phyloP scores from a whole-genome alignment of 2,888 invertebrate species.

The Spilosoma lubricipeda region DNA sequence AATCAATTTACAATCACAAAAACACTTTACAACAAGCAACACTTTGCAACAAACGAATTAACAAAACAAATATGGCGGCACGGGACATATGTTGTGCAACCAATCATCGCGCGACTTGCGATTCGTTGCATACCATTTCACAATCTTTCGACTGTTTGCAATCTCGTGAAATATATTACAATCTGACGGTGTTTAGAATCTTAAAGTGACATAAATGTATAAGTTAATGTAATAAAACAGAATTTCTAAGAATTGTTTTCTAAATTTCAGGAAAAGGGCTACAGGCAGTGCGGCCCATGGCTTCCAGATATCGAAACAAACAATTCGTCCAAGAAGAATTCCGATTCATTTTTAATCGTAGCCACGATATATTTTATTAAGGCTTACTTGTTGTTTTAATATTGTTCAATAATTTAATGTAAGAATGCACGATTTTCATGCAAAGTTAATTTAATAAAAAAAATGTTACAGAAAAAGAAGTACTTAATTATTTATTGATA shows the following conservation, averaged over 20 bases:
- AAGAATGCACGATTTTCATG: neutral
- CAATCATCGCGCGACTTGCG: no score
- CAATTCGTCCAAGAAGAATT: constrained; percentile 25
- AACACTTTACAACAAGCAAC: no score
- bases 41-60: no score
- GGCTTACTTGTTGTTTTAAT: constrained; percentile 6
- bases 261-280: constrained; percentile 75
- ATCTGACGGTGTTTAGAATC: no score
- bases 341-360: constrained; percentile 29
- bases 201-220: no score
- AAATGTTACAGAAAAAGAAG: neutral
- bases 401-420: neutral
- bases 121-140: no score
- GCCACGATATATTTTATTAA: constrained; percentile 22
- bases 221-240: neutral
- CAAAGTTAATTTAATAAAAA: neutral
- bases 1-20: no score
- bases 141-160: no score
- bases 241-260: neutral
- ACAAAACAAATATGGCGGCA: no score
- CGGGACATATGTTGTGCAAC: no score
- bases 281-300: constrained; percentile 81
- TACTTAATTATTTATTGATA: no score
- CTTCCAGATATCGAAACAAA: constrained; percentile 68
- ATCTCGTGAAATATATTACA: no score